Evolutionary conservation across 37 sponge, comb jelly and placozoan genomes (phyloP), one percentile per base, ranked within the genome.

Genomic region (Ianthella basta): DNA sequence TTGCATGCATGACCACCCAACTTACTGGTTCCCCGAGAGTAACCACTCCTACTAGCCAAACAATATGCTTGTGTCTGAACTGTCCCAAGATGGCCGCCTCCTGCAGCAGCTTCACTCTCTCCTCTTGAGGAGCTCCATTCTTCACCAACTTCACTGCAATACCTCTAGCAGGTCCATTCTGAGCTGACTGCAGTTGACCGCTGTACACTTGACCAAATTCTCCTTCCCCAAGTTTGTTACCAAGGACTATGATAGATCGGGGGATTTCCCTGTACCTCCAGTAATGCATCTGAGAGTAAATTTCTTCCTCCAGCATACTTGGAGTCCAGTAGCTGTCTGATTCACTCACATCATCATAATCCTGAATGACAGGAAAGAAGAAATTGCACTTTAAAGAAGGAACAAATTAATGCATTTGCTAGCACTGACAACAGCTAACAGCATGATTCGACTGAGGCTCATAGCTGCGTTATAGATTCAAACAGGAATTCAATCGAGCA

Each of bases 51-150:
- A 75, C 0, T 10, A 75, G 25, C n/a, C 2, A 23, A n/a, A 41
- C 25, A 1, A 75, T 24, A 41, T 75, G 53, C 10, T 23, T 38
- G 78, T 75, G 78, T 36, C 25, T 75, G 25, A 75, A 75, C 53
- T 75, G 78, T 41, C 78, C 78, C 78, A 75, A 50, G 39, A 50
- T 50, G 44, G 78, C 78, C 25, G 78, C 78, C 78, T 75, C 78
- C 40, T 75, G 78, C n/a, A 75, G 78, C 53, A 75, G 78, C 78
- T 75, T 75, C 53, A 75, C 54, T 75, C 78, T 75, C 54, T 75
- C 78, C 15, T 75, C 54, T 3, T 23, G 24, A 75, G 78, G 53
- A 41, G 78, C 20, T n/a, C 37, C 37, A 0, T 75, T 75, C 25
- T 50, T 75, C 54, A 75, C 78, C 37, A 40, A 1, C 54, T 75